phyloP scores from a whole-genome alignment of 2,888 invertebrate genomes.

The Stenolophus ochropezus region DNA sequence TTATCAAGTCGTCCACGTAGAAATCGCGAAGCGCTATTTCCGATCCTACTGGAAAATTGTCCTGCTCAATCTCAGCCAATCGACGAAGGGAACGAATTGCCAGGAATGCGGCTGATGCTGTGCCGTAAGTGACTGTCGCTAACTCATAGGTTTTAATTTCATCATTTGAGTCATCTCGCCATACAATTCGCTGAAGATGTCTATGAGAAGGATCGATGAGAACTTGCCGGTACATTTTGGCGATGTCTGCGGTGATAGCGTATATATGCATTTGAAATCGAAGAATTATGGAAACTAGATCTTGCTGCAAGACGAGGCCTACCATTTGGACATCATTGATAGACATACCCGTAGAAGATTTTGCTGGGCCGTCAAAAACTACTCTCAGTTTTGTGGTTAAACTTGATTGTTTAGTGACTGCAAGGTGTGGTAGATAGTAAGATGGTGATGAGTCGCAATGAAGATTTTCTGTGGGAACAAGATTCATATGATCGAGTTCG shows the following conservation, averaged over 20 bases:
- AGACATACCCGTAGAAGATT: slow-evolving; percentile 1
- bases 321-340: slow-evolving; percentile 30
- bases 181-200: slow-evolving; percentile 1
- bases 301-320: slow-evolving; percentile 23
- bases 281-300: slow-evolving; percentile 20
- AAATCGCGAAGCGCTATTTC: slow-evolving; percentile 34
- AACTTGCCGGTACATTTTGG: slow-evolving; percentile 14
- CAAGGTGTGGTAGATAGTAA: slow-evolving; percentile 55
- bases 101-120: slow-evolving; percentile 60
- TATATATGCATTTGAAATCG: slow-evolving; percentile 16
- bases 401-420: slow-evolving; percentile 46
- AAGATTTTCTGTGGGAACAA: neutral
- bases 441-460: slow-evolving; percentile 27
- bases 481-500: slow-evolving; percentile 38
- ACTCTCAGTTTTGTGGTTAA: slow-evolving; percentile 57
- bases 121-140: slow-evolving; percentile 61
- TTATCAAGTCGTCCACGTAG: slow-evolving; percentile 24
- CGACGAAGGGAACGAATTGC: slow-evolving; percentile 56
- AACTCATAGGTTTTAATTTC: slow-evolving; percentile 47
- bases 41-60: neutral
- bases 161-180: neutral
- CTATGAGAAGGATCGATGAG: neutral
- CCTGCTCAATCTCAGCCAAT: neutral
- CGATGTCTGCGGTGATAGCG: slow-evolving; percentile 3
- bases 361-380: slow-evolving; percentile 47